These are phyloP conservation scores for Tupaia tana DNA, from an alignment of 2,113 vertebrate genomes.

Conservation along the genomic window DNA sequence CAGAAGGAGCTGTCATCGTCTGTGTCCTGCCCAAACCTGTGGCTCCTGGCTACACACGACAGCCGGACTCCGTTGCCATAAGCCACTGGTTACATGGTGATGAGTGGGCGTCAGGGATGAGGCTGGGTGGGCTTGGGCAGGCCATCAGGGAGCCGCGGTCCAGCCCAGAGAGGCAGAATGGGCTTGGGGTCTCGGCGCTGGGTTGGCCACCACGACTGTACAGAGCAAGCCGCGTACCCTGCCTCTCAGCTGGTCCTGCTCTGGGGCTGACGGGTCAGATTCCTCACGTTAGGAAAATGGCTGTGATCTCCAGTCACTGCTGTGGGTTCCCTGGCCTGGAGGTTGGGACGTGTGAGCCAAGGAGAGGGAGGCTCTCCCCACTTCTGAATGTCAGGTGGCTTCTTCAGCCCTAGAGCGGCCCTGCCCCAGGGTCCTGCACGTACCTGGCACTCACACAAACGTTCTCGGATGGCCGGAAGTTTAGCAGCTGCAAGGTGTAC, in stretches of 20 bases:
- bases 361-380: accelerated
- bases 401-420: accelerated
- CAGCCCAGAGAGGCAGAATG: background rate
- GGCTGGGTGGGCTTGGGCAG: background rate
- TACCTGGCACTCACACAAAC: background rate
- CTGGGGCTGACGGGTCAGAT: background rate
- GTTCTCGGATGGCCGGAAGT: background rate
- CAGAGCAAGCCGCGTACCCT: background rate
- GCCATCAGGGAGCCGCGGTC: background rate
- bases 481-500: background rate
- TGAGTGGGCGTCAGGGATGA: background rate
- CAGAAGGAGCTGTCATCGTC: background rate
- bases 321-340: accelerated
- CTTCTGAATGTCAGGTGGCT: accelerated
- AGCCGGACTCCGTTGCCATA: too few species aligned
- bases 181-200: background rate
- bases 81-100: background rate
- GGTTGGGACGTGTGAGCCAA: accelerated
- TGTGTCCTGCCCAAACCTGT: background rate
- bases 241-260: background rate
- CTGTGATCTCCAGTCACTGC: background rate
- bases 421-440: too few species aligned
- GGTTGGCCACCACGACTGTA: background rate
- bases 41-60: background rate
- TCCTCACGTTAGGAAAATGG: background rate